These are phyloP conservation scores for Ennomos quercinarius DNA, from an alignment of 2,888 invertebrate species.

Conservation along the genomic window DNA sequence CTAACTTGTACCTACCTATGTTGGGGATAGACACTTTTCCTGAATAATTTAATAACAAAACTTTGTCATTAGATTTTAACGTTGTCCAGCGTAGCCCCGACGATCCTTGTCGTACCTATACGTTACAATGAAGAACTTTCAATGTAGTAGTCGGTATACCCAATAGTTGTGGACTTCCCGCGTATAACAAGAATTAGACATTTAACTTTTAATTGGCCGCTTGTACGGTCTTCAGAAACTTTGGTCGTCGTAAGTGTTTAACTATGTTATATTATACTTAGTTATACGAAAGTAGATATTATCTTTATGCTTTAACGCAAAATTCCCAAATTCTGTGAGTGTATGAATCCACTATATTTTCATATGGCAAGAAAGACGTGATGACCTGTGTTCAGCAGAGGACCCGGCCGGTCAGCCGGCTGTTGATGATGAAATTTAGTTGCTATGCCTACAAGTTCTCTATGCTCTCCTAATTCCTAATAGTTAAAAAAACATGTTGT, in stretches of 20 bases:
- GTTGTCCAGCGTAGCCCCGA: slow-evolving; percentile 39
- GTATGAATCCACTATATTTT: no score
- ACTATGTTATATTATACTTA: slow-evolving; percentile 65
- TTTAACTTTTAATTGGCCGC: slow-evolving; percentile 85
- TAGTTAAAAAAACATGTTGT: no score
- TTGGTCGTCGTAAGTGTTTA: slow-evolving; percentile 77
- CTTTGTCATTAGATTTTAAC: slow-evolving; percentile 41
- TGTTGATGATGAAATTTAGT: no score
- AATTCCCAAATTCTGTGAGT: no score
- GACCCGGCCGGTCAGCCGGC: no score
- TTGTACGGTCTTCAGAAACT: slow-evolving; percentile 81
- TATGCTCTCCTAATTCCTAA: no score
- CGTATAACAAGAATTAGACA: slow-evolving; percentile 83
- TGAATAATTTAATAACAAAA: slow-evolving; percentile 33
- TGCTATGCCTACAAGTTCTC: no score
- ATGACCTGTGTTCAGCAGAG: no score
- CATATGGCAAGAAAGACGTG: no score
- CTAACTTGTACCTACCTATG: no score
- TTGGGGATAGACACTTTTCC: neutral
- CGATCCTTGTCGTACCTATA: slow-evolving; percentile 58
- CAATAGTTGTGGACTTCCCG: slow-evolving; percentile 76
- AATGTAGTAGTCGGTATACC: slow-evolving; percentile 56
- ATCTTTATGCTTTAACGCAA: no score
- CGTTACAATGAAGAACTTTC: slow-evolving; percentile 66
- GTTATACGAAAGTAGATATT: no score